Evolutionary conservation across 30 jellyfish, hydroid and myxozoan genomes (phyloP).

Genomic region (Nemopilema nomurai): DNA sequence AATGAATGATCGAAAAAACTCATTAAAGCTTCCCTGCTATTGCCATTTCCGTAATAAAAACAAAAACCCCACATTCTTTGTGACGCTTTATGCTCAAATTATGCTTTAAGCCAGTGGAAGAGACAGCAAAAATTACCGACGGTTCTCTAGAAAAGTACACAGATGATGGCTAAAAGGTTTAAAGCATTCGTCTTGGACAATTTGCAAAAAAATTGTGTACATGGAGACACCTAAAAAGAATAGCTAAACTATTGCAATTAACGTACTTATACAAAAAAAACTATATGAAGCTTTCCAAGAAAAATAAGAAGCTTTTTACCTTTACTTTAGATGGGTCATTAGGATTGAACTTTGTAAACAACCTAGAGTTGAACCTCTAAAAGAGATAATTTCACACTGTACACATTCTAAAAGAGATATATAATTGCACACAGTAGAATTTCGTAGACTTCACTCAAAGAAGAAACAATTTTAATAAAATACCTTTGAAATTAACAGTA

Average conservation of each 20-base stretch:
- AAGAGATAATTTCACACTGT: neutral
- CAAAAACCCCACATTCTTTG: no score
- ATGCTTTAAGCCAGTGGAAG: no score
- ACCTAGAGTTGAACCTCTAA: slow-evolving; percentile 80
- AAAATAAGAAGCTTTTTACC: slow-evolving; percentile 30
- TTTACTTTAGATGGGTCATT: slow-evolving; percentile 47
- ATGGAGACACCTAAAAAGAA: no score
- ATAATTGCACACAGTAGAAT: neutral
- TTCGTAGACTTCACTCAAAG: no score
- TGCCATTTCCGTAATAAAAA: no score
- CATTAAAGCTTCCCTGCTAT: no score
- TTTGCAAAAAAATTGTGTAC: neutral
- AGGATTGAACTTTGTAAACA: slow-evolving; percentile 47
- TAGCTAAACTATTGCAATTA: neutral
- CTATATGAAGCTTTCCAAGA: neutral
- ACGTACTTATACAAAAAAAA: neutral
- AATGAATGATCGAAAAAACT: neutral
- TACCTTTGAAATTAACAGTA: no score
- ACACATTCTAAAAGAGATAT: neutral
- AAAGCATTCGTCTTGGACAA: no score
- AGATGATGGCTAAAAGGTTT: no score
- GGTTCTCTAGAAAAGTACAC: no score
- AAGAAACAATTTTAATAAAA: neutral
- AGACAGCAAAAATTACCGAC: no score
- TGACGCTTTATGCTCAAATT: no score